Evolutionary conservation across 2,113 vertebrate genomes (phyloP).

Genomic region (Regulus satrapa): DNA sequence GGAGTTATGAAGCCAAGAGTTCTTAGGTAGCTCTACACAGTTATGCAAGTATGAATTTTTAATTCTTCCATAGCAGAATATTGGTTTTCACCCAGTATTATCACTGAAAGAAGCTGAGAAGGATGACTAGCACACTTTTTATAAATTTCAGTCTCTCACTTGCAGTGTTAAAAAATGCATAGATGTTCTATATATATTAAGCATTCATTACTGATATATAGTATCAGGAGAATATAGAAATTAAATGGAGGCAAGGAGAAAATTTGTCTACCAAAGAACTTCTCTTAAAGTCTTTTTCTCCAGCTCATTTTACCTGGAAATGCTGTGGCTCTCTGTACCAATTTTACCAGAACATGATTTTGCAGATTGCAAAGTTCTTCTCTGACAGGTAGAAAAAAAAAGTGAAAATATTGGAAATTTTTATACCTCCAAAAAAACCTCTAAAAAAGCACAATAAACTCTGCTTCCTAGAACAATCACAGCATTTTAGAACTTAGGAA

Average conservation of each 20-base stretch:
- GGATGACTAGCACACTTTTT: neutral
- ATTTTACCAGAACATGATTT: neutral
- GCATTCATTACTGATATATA: neutral
- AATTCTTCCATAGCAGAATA: neutral
- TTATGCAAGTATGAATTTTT: neutral
- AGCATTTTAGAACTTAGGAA: neutral
- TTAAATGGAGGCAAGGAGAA: neutral
- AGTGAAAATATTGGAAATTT: neutral
- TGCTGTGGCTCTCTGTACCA: neutral
- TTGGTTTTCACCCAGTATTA: neutral
- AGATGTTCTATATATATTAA: neutral
- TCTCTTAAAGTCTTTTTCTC: neutral
- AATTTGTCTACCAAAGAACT: neutral
- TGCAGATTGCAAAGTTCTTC: neutral
- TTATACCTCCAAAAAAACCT: neutral
- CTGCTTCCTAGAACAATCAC: neutral
- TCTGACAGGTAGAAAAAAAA: neutral
- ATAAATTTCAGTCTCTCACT: neutral
- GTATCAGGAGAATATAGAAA: neutral
- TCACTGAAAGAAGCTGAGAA: neutral
- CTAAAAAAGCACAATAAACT: neutral
- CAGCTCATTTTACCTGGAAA: neutral
- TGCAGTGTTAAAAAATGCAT: neutral
- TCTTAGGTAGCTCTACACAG: neutral
- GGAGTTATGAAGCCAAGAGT: neutral